A percentile compares a stretch with the other conserved stretches of the same genome.
These are phyloP conservation scores for Dendrocincla tyrannina DNA, from an alignment of 2,797 vertebrate species.

Conservation along the genomic window DNA sequence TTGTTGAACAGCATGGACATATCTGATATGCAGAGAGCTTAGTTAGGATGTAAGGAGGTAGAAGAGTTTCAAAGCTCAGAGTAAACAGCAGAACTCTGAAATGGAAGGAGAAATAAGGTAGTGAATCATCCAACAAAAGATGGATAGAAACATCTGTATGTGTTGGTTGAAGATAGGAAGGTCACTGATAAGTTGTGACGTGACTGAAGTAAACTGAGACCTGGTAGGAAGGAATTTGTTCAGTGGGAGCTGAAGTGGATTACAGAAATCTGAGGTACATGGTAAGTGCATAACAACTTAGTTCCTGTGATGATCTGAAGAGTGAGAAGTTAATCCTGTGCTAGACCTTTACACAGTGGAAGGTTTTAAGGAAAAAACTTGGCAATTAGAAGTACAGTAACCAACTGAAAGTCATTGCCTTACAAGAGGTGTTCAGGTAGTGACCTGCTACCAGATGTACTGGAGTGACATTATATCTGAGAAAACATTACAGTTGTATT, in stretches of 20 bases:
- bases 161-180: not conserved
- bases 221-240: not conserved
- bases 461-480: not conserved
- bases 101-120: not conserved
- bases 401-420: not conserved
- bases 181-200: not conserved
- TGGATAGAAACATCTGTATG: not conserved
- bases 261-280: not conserved
- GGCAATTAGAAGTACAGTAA: not conserved
- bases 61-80: not conserved
- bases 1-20: not conserved
- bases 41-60: not conserved
- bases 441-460: not conserved
- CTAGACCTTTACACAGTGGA: not conserved
- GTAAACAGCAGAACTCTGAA: not conserved
- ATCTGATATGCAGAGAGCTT: not conserved
- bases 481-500: not conserved
- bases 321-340: not conserved
- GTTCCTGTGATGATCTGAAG: not conserved
- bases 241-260: not conserved
- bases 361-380: not conserved
- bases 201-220: not conserved
- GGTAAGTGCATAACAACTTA: not conserved
- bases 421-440: not conserved
- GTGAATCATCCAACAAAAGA: not conserved